phyloP scores from a whole-genome alignment of 2,797 vertebrate species.

The Novumbra hubbsi region DNA sequence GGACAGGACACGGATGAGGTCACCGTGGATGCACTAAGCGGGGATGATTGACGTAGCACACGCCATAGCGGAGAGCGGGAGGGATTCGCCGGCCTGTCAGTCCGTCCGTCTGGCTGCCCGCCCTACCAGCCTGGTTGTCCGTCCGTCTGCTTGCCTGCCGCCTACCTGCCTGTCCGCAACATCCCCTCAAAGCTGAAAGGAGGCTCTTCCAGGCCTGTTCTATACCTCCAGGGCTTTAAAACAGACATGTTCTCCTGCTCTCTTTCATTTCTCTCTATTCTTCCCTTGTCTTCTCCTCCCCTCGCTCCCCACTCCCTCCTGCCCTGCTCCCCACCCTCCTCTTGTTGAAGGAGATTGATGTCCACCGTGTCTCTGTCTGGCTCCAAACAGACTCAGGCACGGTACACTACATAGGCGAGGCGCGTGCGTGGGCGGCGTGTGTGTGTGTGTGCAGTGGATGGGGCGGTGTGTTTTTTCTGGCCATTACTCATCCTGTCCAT shows the following conservation, averaged over 20 bases:
- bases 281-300: not conserved
- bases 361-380: slow-evolving; percentile 15
- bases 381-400: not conserved
- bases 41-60: too few relatives aligned
- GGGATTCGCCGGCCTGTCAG: not conserved
- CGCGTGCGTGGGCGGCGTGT: not conserved
- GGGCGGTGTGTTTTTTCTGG: slow-evolving; percentile 26
- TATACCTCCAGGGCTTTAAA: slow-evolving; percentile 13
- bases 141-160: slow-evolving; percentile 2
- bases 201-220: not conserved
- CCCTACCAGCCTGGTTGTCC: not conserved
- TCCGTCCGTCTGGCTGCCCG: not conserved
- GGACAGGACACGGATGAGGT: not conserved
- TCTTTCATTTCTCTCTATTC: slow-evolving; percentile 26
- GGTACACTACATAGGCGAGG: not conserved
- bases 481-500: slow-evolving; percentile 36
- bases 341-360: slow-evolving; percentile 22
- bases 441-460: slow-evolving; percentile 4
- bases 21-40: too few relatives aligned
- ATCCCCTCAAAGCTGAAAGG: not conserved
- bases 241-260: slow-evolving; percentile 46
- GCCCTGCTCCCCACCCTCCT: slow-evolving; percentile 13
- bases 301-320: not conserved
- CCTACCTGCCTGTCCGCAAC: not conserved
- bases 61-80: too few relatives aligned